These are phyloP conservation scores for Apodemia zela DNA, from an alignment of 2,888 invertebrate species.

Conservation along the genomic window DNA sequence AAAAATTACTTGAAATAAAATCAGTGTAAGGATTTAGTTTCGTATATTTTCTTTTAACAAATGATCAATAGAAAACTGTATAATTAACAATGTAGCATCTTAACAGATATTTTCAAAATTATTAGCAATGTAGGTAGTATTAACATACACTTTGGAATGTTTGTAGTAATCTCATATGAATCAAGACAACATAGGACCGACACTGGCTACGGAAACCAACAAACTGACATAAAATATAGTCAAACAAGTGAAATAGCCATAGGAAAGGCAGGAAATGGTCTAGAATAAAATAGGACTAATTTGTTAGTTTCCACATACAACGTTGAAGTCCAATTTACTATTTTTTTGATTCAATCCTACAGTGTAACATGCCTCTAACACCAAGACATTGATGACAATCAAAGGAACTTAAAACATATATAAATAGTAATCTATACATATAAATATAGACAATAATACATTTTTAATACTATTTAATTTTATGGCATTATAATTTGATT, in stretches of 20 bases:
- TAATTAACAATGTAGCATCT: slow-evolving; percentile 80
- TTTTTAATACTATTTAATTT: slow-evolving; percentile 20
- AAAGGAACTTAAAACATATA: slow-evolving; percentile 21
- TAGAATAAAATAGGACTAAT: slow-evolving; percentile 52
- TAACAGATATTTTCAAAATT: slow-evolving; percentile 78
- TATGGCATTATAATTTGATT: slow-evolving; percentile 23
- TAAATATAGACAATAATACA: slow-evolving; percentile 20
- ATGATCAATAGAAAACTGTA: slow-evolving; percentile 81
- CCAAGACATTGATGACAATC: slow-evolving; percentile 28
- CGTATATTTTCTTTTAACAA: slow-evolving; percentile 81
- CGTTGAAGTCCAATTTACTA: slow-evolving; percentile 57
- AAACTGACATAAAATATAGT: slow-evolving; percentile 33
- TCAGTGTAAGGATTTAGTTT: slow-evolving; percentile 74
- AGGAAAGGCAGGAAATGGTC: slow-evolving; percentile 44
- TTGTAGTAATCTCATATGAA: slow-evolving; percentile 75
- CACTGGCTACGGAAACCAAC: slow-evolving; percentile 30
- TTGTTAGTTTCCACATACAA: slow-evolving; percentile 34
- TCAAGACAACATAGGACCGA: slow-evolving; percentile 48
- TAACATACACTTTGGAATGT: slow-evolving; percentile 80
- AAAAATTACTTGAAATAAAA: slow-evolving; percentile 48
- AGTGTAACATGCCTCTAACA: slow-evolving; percentile 41
- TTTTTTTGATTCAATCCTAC: slow-evolving; percentile 62
- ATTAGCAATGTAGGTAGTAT: slow-evolving; percentile 79
- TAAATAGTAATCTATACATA: slow-evolving; percentile 18
- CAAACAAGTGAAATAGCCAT: slow-evolving; percentile 38